Conservation (phyloP, 2,797 vertebrate species). For the Numenius phaeopus region DNA sequence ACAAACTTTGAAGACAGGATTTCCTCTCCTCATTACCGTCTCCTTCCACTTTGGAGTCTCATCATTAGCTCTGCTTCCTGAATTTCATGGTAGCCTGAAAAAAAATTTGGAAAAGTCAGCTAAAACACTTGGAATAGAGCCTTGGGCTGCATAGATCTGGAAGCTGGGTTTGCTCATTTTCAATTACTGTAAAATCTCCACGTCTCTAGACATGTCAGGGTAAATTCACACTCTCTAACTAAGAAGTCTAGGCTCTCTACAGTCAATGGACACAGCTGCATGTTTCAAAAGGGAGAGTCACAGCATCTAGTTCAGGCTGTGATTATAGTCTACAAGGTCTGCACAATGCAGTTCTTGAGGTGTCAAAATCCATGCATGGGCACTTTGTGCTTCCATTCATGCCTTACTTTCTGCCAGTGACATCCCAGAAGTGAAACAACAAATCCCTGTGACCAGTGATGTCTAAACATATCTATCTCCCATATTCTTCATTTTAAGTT, state of each 20-base stretch:
- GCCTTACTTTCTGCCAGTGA: neutral
- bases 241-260: neutral
- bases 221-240: neutral
- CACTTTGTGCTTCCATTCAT: neutral
- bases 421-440: neutral
- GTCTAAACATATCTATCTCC: neutral
- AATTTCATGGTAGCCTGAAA: neutral
- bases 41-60: neutral
- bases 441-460: neutral
- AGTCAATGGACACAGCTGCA: neutral
- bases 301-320: neutral
- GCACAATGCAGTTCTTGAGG: neutral
- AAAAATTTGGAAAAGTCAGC: neutral
- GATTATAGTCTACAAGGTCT: neutral
- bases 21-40: accelerated
- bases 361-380: neutral
- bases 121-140: neutral
- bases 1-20: neutral
- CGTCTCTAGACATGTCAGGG: neutral
- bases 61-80: neutral
- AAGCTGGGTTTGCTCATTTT: neutral
- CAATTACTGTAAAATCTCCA: neutral
- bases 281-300: neutral
- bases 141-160: neutral
- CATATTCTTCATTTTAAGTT: neutral